phyloP scores from a whole-genome alignment of 2,797 vertebrate genomes.

The Chloroceryle amazona region DNA sequence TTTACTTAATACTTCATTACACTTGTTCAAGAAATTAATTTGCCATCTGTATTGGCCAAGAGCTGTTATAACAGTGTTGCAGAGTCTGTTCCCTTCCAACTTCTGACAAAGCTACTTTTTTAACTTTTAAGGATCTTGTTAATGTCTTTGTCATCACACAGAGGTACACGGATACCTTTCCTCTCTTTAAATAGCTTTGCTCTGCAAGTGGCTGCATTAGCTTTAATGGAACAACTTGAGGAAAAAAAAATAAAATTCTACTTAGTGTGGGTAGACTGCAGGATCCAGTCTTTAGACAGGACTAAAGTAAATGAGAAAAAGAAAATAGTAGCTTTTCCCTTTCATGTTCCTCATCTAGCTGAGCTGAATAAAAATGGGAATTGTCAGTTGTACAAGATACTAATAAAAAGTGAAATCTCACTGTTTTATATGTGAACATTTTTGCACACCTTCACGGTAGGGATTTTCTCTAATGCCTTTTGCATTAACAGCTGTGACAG shows the following conservation, averaged over 20 bases:
- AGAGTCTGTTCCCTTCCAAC: background rate
- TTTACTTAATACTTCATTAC: background rate
- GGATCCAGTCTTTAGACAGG: background rate
- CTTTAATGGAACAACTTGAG: conserved; percentile 10
- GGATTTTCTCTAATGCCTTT: conserved; percentile 64
- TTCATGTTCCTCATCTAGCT: conserved; percentile 26
- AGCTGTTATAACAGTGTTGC: background rate
- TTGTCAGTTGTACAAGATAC: background rate
- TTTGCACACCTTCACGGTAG: conserved; percentile 48
- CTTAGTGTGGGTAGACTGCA: background rate
- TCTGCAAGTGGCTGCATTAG: conserved; percentile 37
- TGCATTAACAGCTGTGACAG: conserved; percentile 52
- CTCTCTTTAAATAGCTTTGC: background rate
- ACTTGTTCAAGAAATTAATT: background rate
- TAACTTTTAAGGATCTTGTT: background rate
- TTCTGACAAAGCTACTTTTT: background rate
- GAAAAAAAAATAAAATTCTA: background rate
- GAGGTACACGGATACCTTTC: background rate
- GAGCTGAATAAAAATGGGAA: background rate
- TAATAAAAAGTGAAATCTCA: conserved; percentile 50
- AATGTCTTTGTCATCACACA: background rate
- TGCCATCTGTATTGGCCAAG: background rate
- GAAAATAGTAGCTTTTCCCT: background rate
- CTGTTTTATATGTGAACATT: conserved; percentile 37
- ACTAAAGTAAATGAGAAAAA: background rate